Evolutionary conservation across 2,797 vertebrate species (phyloP).

Genomic region (Cuculus canorus): DNA sequence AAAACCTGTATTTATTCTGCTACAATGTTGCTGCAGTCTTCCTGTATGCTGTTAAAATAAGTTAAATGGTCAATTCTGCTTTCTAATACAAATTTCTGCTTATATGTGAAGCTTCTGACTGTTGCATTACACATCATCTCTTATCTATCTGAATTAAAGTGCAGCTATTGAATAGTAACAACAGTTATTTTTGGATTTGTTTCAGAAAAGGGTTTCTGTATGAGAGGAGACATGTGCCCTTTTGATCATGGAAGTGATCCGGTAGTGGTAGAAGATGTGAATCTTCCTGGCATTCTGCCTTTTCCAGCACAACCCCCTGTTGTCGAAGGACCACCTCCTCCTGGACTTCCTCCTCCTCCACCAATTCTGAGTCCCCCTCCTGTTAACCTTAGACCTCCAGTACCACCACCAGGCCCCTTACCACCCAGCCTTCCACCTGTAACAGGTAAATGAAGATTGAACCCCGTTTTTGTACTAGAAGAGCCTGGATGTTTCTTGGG

Average conservation of each 20-base stretch:
- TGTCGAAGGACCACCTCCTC: conserved; percentile 89
- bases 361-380: conserved; percentile 91
- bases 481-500: background rate
- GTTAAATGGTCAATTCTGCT: background rate
- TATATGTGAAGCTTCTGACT: background rate
- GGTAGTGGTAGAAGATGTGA: conserved; percentile 96
- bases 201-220: conserved; percentile 97
- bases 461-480: background rate
- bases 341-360: conserved; percentile 90
- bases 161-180: background rate
- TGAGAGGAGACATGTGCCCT: conserved; percentile 97
- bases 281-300: conserved; percentile 93
- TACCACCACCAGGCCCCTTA: conserved; percentile 90
- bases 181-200: background rate
- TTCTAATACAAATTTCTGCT: background rate
- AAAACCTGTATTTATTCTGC: background rate
- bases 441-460: conserved; percentile 81
- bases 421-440: conserved; percentile 94
- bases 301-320: conserved; percentile 94
- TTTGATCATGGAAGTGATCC: conserved; percentile 98
- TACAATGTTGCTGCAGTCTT: background rate
- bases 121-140: background rate
- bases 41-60: background rate
- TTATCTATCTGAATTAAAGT: background rate
- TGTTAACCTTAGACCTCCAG: conserved; percentile 92